phyloP scores from a whole-genome alignment of 2,797 vertebrate genomes.

The Acropternis orthonyx region DNA sequence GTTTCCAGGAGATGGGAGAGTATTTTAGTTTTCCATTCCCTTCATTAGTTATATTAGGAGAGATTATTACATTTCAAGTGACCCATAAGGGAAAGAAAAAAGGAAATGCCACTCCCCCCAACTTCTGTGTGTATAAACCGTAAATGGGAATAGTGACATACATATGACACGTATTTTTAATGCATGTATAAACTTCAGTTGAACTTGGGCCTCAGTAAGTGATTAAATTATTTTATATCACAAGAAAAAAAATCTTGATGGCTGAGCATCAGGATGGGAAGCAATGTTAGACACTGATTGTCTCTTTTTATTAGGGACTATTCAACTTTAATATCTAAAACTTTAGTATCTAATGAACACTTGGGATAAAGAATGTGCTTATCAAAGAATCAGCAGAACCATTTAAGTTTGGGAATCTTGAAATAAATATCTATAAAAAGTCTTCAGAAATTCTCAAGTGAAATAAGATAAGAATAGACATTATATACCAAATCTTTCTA shows the following conservation, averaged over 20 bases:
- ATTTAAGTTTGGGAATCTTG: conserved; percentile 15
- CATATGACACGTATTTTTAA: neutral
- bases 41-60: neutral
- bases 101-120: neutral
- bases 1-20: neutral
- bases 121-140: neutral
- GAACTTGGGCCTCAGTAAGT: neutral
- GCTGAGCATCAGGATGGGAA: neutral
- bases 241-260: neutral
- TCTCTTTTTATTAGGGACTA: neutral
- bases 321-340: conserved; percentile 35
- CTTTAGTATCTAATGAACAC: conserved; percentile 24
- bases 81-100: neutral
- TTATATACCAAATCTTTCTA: conserved; percentile 45
- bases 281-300: neutral
- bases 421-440: conserved; percentile 35
- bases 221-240: neutral
- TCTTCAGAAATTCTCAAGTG: conserved; percentile 34
- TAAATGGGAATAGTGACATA: neutral
- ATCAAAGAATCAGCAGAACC: conserved; percentile 5
- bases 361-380: conserved; percentile 10
- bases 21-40: neutral
- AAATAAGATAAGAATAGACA: conserved; percentile 28
- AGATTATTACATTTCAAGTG: neutral
- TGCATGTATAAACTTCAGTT: neutral